Evolutionary conservation across 1,140 invertebrate species (phyloP).

Genomic region (Tetramorium alpestre): DNA sequence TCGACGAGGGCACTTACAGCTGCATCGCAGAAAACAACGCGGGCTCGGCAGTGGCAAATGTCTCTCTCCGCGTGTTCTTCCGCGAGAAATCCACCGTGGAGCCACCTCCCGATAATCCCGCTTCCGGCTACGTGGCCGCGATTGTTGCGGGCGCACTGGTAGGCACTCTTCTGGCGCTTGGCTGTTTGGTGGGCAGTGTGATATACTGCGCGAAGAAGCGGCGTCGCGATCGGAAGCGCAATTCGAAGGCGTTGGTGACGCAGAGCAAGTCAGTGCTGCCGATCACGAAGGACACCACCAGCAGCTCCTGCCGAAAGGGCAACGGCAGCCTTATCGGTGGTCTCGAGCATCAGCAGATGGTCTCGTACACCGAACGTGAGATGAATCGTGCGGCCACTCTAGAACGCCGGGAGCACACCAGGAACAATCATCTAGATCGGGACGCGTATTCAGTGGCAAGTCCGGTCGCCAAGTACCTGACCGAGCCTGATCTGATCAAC

Average conservation of each 20-base stretch:
- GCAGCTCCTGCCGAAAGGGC: slow-evolving; percentile 66
- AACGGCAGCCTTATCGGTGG: slow-evolving; percentile 66
- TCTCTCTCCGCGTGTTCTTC: slow-evolving; percentile 88
- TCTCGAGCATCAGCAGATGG: slow-evolving; percentile 72
- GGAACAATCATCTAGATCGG: slow-evolving; percentile 48
- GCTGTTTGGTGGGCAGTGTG: slow-evolving; percentile 79
- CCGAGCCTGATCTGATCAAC: slow-evolving; percentile 83
- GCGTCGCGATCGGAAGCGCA: slow-evolving; percentile 77
- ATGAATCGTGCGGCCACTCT: slow-evolving; percentile 74
- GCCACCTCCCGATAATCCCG: slow-evolving; percentile 75
- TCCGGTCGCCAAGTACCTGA: slow-evolving; percentile 79
- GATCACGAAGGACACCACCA: slow-evolving; percentile 74
- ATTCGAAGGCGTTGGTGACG: slow-evolving; percentile 75
- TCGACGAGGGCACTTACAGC: slow-evolving; percentile 91
- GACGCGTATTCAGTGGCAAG: slow-evolving; percentile 68
- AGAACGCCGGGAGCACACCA: slow-evolving; percentile 73
- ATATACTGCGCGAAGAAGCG: slow-evolving; percentile 79
- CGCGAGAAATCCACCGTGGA: slow-evolving; percentile 79
- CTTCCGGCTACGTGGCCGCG: slow-evolving; percentile 78
- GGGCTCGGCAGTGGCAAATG: slow-evolving; percentile 91
- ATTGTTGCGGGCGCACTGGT: slow-evolving; percentile 81
- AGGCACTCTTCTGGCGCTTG: slow-evolving; percentile 79
- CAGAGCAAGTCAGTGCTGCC: slow-evolving; percentile 79
- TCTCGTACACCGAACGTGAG: slow-evolving; percentile 78
- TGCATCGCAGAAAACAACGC: slow-evolving; percentile 94